Base-by-base conservation (phyloP, 2,888 invertebrate genomes). In the Himalopsyche anomala region DNA sequence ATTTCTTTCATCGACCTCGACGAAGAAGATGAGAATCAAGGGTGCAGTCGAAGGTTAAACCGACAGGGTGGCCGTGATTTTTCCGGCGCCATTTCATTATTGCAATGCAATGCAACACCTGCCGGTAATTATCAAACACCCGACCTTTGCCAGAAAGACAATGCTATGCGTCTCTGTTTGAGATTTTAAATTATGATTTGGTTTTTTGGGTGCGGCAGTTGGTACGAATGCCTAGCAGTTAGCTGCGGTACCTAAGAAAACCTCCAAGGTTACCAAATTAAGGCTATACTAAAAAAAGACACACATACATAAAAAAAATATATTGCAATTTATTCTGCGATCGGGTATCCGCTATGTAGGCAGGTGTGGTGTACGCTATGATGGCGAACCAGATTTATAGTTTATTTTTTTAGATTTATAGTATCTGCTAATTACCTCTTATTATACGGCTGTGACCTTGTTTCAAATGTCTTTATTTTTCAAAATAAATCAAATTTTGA, bases 191-290 rank as follows among this genome's bases (percentile, higher is more conserved):
- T 36, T 38, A 36, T 12, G 74, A 74, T 74, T 74, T 36, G 36
- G 74, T 15, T 74, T 38, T 74, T 74, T 74, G 36, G 74, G 74
- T 74, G 74, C 74, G 74, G 36, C 74, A 15, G 69, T 69, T 69
- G 36, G 69, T 69, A 36, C 28, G 28, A 69, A 74, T 74, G 74
- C 74, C 74, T 74, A 38, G 74, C 74, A 74, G 36, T 74, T 38
- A 6, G 69, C 69, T 11, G 69, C n/a, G 69, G 15, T 74, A 36
- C 74, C 74, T 74, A 74, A 74, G 74, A 74, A 69, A 74, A 74
- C 74, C 74, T 74, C 74, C 74, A 74, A 74, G 74, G 74, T 74
- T 74, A 12, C 74, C 74, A 74, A 74, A 74, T 74, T 74, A 74
- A 74, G 74, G 74, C 74, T 74, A 74, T 15, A 36, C 38, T 38